Evolutionary conservation across 2,888 invertebrate species (phyloP), one percentile per base, ranked within the genome.

Genomic region (Disparrhopalites patrizii): DNA sequence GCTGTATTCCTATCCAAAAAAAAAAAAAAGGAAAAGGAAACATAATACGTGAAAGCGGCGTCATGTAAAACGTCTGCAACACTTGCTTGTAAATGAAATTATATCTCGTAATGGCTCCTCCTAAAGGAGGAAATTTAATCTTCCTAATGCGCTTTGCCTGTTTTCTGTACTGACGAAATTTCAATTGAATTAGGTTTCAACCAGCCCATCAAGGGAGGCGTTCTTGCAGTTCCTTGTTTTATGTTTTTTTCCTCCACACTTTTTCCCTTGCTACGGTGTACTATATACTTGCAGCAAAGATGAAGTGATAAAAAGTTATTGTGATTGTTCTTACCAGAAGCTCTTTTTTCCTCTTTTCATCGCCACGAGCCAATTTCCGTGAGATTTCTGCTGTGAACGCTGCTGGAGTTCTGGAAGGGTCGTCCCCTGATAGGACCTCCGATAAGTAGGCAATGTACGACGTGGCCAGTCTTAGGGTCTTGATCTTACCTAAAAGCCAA

Each of bases 371-470:
- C 62, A 72, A 55, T 67, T 73, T 73, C 47, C 73, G 70, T 30
- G 74, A 74, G 65, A 74, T 68, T 67, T 95, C 94, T 0, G 93
- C 94, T 62, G 91, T 85, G 82, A 95, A 95, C 0, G 89, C 92
- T 54, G 78, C 78, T 10, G 87, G 88, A 0, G 88, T 88, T 51
- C 78, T 68, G 0, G 90, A 87, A 23, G 82, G 81, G 55, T 89
- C 91, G 77, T 93, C 92, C 64, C 90, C 90, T 78, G 92, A 89
- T 74, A 97, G 79, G 1, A 95, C 90, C 72, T 90, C 89, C 81
- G 93, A 92, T 64, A 97, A 84, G 80, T 95, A 95, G 4, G 91
- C 89, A 75, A 94, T 94, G 81, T 94, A 95, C 0, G 90, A 89
- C 0, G 93, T 96, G 0, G 96, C 96, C 76, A 97, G 81, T 68